Base-by-base conservation (phyloP, 2,888 invertebrate genomes). In the Heliconius ismenius region DNA sequence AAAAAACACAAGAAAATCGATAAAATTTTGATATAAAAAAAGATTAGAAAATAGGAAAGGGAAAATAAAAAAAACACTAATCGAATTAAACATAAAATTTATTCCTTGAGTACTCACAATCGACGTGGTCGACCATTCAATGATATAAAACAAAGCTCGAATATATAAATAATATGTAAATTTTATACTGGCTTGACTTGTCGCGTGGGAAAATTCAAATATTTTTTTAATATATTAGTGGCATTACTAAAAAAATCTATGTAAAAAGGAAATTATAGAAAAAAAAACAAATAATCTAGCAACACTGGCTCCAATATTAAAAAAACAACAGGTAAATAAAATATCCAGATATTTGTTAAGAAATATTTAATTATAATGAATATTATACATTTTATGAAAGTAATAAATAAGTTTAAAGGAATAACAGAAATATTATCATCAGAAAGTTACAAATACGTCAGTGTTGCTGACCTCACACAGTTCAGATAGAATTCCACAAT, bases 31-130 rank as follows among this genome's bases (percentile, higher is more conserved):
- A 26, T 7, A 24, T 10, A 21, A 36, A 67, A n/a, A 15, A 15
- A n/a, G 13, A 68, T 43, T 36, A 3, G 15, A 58, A 54, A 58
- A 18, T 49, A 49, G 18, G 15, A 43, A 32, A 73, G n/a, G 21
- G 18, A 26, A 39, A 64, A n/a, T 32, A 24, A 73, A 69, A 76
- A 85, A 88, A 91, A 87, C 83, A 81, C 82, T 82, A 81, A 43
- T 88, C 92, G 92, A 93, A 93, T 93, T 93, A 92, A 93, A 93
- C 93, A 93, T 93, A 93, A 93, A 92, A 90, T 93, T 91, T 93
- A 93, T 93, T 93, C 92, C 92, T 91, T 92, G 92, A 90, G 91
- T 90, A 91, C 88, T 93, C 92, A 92, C 92, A 91, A 90, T 89
- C 87, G 88, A 86, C 88, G 87, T 86, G 86, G 84, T 81, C 84